Evolutionary conservation across 1,140 invertebrate species (phyloP).

Genomic region (Diorhabda sublineata): DNA sequence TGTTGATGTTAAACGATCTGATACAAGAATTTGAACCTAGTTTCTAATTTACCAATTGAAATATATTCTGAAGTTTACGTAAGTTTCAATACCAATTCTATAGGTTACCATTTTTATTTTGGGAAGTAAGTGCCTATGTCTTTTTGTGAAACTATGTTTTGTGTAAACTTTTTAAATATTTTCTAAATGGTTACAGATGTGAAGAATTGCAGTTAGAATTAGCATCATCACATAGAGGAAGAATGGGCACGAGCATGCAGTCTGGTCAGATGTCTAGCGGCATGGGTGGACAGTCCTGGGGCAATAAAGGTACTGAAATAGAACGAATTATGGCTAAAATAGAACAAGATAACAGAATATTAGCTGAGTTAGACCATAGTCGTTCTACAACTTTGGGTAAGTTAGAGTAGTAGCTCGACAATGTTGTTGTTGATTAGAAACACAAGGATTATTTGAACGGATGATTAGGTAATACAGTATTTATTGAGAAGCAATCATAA

Average conservation of each 20-base stretch:
- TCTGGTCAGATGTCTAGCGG: constrained; percentile 45
- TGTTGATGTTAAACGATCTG: no score
- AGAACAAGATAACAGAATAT: constrained; percentile 80
- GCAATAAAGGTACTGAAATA: constrained; percentile 72
- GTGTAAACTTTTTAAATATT: no score
- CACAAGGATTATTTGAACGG: neutral
- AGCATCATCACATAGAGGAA: constrained; percentile 53
- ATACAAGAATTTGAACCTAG: no score
- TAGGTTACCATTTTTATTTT: no score
- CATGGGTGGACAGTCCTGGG: constrained; percentile 50
- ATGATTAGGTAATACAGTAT: neutral
- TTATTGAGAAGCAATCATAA: neutral
- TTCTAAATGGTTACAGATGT: constrained; percentile 51
- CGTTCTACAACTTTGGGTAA: constrained; percentile 53
- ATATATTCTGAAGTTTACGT: no score
- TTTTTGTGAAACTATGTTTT: no score
- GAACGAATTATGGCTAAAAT: constrained; percentile 93
- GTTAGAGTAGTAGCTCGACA: constrained; percentile 25
- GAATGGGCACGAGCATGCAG: constrained; percentile 36
- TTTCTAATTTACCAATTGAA: no score
- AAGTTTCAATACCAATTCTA: no score
- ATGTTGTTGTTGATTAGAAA: constrained; percentile 4
- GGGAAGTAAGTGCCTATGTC: no score
- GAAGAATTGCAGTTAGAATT: constrained; percentile 85
- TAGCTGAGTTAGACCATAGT: constrained; percentile 84